Conservation (phyloP, 1,140 invertebrate species). For the Magallana angulata region DNA sequence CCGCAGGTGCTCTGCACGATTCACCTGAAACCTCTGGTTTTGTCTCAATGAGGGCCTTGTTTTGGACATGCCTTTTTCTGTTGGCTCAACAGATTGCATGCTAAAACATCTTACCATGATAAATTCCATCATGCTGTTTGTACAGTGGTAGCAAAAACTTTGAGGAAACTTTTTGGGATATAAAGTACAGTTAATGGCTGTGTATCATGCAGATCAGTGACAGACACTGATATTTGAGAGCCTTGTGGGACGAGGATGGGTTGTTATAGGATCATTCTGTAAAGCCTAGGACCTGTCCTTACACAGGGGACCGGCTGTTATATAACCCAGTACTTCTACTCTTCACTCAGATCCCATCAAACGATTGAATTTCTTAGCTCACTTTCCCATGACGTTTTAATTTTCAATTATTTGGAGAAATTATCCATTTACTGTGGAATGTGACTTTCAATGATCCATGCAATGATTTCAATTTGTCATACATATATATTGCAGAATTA, state of each 20-base stretch:
- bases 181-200: background rate
- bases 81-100: background rate
- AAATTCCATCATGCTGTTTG: background rate
- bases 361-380: background rate
- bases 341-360: background rate
- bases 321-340: background rate
- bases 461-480: background rate
- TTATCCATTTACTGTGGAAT: background rate
- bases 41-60: too few relatives aligned
- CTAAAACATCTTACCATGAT: background rate
- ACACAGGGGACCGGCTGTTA: too few relatives aligned
- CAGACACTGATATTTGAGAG: background rate
- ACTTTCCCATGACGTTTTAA: conserved; percentile 19
- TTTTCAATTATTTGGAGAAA: background rate
- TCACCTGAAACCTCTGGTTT: too few relatives aligned
- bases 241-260: background rate
- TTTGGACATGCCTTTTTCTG: too few relatives aligned
- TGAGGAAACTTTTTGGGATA: background rate
- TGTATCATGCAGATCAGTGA: conserved; percentile 1
- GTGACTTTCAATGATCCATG: background rate
- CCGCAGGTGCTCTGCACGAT: too few relatives aligned
- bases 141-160: background rate
- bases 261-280: background rate
- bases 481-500: background rate
- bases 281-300: background rate